Percentiles rank a stretch among this genome's conserved stretches.
Conservation (phyloP, 53 echinoderm and acorn worm genomes). For the Crossaster papposus region DNA sequence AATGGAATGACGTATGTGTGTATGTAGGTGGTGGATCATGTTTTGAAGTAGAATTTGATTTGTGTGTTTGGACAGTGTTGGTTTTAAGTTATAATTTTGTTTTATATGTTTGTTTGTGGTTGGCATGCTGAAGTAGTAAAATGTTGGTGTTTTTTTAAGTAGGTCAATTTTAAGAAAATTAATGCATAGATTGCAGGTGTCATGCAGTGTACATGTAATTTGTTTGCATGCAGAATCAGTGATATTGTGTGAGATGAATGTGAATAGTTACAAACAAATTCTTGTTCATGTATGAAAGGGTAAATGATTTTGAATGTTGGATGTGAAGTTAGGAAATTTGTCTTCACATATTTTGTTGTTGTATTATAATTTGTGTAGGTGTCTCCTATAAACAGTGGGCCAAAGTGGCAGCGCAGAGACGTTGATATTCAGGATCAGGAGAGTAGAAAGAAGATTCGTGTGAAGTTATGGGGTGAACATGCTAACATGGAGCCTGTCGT, state of each 20-base stretch:
- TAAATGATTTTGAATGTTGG: background rate
- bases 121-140: no score
- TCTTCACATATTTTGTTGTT: background rate
- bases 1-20: no score
- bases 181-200: no score
- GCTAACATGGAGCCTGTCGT: background rate
- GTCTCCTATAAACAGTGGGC: background rate
- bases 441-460: background rate
- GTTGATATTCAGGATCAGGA: background rate
- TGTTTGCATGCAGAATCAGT: no score
- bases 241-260: background rate
- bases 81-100: no score
- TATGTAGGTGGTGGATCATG: no score
- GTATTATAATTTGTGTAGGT: background rate
- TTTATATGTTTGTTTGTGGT: no score
- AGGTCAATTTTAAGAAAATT: no score
- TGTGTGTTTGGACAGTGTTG: no score
- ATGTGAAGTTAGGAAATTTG: background rate
- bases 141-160: no score
- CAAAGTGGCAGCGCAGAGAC: background rate
- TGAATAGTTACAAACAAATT: background rate
- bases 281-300: background rate
- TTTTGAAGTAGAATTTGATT: no score
- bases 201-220: no score
- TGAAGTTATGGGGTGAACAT: background rate